phyloP scores from a whole-genome alignment of 2,888 invertebrate genomes.

The Cybosia mesomella region DNA sequence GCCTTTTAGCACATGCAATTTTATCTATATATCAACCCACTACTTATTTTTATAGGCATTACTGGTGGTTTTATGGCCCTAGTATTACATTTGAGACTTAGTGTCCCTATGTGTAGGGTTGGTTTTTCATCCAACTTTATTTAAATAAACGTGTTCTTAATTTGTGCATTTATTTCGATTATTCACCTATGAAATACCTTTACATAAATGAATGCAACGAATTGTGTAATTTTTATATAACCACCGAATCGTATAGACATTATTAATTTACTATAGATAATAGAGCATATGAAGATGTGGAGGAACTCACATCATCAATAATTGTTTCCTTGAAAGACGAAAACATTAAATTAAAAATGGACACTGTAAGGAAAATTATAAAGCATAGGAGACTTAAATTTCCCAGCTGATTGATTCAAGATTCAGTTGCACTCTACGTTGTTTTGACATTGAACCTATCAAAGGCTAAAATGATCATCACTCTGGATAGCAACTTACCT shows the following conservation, averaged over 20 bases:
- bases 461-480: slow-evolving; percentile 49
- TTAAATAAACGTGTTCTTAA: neutral
- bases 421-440: slow-evolving; percentile 26
- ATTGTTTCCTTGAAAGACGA: neutral
- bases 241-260: neutral
- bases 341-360: neutral
- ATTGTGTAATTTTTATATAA: neutral
- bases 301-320: neutral
- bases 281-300: neutral
- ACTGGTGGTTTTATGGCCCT: slow-evolving; percentile 54
- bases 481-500: slow-evolving; percentile 48
- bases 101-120: slow-evolving; percentile 27
- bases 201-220: neutral
- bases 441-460: slow-evolving; percentile 53
- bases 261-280: too few relatives aligned
- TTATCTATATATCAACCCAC: slow-evolving; percentile 71
- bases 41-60: slow-evolving; percentile 56
- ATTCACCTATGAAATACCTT: neutral
- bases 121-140: slow-evolving; percentile 2
- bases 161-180: neutral
- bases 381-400: neutral
- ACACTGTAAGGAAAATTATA: neutral
- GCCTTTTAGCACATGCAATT: slow-evolving; percentile 72
- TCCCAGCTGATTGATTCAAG: slow-evolving; percentile 24
- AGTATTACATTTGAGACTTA: slow-evolving; percentile 30